A percentile compares a stretch with the other conserved stretches of the same genome.
These are phyloP conservation scores for Notolepis coatsorum DNA, from an alignment of 2,797 vertebrate species.

Conservation along the genomic window DNA sequence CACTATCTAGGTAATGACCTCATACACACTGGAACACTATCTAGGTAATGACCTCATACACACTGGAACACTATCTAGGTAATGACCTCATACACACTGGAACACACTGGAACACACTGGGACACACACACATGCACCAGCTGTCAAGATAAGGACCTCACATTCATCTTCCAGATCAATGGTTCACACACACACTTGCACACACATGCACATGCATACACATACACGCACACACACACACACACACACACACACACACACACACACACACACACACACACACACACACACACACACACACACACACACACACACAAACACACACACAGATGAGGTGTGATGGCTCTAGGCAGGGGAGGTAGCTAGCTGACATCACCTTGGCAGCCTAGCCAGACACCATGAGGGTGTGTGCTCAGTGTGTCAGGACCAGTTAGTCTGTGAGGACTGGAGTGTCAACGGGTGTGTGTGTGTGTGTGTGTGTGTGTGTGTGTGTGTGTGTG, in stretches of 20 bases:
- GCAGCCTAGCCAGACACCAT: no score
- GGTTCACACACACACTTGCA: neutral
- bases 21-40: slow-evolving; percentile 68
- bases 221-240: neutral
- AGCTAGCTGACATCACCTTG: no score
- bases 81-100: slow-evolving; percentile 21
- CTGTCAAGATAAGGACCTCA: slow-evolving; percentile 86
- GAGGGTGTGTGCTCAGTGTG: no score
- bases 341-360: no score
- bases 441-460: neutral
- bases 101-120: no score
- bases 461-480: neutral
- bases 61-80: slow-evolving; percentile 87
- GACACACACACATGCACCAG: slow-evolving; percentile 64
- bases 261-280: neutral
- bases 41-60: slow-evolving; percentile 80
- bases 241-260: neutral
- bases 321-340: no score
- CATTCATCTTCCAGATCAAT: no score
- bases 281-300: neutral
- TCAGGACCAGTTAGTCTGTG: no score
- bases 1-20: slow-evolving; percentile 87
- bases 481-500: neutral
- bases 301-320: no score
- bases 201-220: neutral